A percentile compares a stretch with the other conserved stretches of the same genome.
Conservation (phyloP, 1,140 invertebrate species). For the Archegozetes longisetosus region DNA sequence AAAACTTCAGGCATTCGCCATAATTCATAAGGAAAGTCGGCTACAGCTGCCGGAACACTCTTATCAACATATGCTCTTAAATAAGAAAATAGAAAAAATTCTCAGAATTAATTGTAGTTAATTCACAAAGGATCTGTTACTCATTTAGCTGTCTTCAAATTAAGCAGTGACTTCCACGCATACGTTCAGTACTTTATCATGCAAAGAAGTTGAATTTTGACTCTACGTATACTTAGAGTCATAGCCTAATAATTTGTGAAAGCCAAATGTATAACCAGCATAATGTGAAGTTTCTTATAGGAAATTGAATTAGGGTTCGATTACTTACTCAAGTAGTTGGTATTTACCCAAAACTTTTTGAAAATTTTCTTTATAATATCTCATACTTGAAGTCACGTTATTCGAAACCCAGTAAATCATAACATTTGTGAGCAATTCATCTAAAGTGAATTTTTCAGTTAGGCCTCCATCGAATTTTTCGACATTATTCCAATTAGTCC, state of each 20-base stretch:
- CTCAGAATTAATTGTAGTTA: conserved; percentile 24
- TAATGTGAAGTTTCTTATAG: background rate
- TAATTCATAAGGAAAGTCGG: conserved; percentile 31
- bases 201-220: background rate
- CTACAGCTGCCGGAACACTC: conserved; percentile 30
- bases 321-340: too few species aligned
- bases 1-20: conserved; percentile 23
- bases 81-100: background rate
- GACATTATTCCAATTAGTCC: conserved; percentile 9
- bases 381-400: conserved; percentile 53
- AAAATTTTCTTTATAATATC: conserved; percentile 50
- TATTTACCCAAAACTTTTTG: conserved; percentile 27
- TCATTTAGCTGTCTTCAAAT: too few species aligned
- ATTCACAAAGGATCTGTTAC: too few species aligned
- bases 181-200: background rate
- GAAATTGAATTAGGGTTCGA: too few species aligned
- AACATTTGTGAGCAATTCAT: conserved; percentile 66
- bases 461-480: conserved; percentile 51
- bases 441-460: conserved; percentile 39
- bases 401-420: conserved; percentile 72
- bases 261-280: background rate
- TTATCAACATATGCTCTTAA: too few species aligned
- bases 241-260: background rate
- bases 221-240: background rate
- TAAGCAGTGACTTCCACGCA: too few species aligned